These are phyloP conservation scores for Cylas formicarius DNA, from an alignment of 1,140 invertebrate genomes.

Conservation along the genomic window DNA sequence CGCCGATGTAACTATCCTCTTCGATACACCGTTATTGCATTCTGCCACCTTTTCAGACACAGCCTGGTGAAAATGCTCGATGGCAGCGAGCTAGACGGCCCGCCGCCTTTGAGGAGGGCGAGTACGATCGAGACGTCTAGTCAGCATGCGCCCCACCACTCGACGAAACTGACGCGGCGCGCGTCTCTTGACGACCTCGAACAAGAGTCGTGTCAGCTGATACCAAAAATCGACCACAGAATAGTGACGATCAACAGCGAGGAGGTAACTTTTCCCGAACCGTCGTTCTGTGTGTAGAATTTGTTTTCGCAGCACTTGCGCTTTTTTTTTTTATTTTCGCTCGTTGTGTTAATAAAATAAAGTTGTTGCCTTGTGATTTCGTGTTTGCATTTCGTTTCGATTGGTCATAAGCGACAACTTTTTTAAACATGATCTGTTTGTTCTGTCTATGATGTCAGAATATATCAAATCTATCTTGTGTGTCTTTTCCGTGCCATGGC, in stretches of 20 bases:
- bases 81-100: conserved; percentile 57
- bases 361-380: too few relatives aligned
- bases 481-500: too few relatives aligned
- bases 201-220: conserved; percentile 64
- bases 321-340: conserved; percentile 12
- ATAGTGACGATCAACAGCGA: conserved; percentile 65
- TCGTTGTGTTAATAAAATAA: too few relatives aligned
- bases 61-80: conserved; percentile 70
- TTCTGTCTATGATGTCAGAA: too few relatives aligned
- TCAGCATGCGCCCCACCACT: conserved; percentile 24
- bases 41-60: conserved; percentile 47
- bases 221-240: conserved; percentile 66
- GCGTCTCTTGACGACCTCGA: conserved; percentile 72
- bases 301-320: conserved; percentile 6
- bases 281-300: not conserved
- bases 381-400: too few relatives aligned
- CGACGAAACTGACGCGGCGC: conserved; percentile 52
- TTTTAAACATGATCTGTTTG: too few relatives aligned
- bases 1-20: too few relatives aligned
- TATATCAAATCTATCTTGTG: too few relatives aligned
- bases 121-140: conserved; percentile 32
- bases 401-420: too few relatives aligned
- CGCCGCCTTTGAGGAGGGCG: conserved; percentile 53
- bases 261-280: conserved; percentile 45
- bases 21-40: too few relatives aligned